phyloP scores from a whole-genome alignment of 2,113 vertebrate species.

The Chloropsis hardwickii region DNA sequence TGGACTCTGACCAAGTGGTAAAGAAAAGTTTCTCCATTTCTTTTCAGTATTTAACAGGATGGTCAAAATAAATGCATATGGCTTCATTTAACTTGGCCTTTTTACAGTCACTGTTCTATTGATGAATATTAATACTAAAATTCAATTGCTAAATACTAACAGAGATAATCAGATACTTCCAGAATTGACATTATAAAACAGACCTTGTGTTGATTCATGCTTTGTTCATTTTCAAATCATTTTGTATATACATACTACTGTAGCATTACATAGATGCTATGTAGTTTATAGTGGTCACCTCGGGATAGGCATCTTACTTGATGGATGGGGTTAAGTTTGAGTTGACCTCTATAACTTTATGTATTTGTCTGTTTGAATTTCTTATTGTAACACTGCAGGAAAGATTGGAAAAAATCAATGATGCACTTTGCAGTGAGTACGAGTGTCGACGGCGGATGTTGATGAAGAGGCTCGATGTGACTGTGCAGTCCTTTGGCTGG shows the following conservation, averaged over 20 bases:
- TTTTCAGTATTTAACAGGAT: neutral
- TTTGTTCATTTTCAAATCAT: neutral
- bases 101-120: neutral
- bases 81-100: neutral
- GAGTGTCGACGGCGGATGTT: constrained; percentile 93
- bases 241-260: neutral
- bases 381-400: constrained; percentile 70
- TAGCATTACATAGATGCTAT: neutral
- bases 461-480: constrained; percentile 94
- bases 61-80: neutral
- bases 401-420: constrained; percentile 83
- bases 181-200: neutral
- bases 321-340: neutral
- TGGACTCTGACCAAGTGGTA: constrained; percentile 85
- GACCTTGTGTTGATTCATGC: neutral
- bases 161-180: neutral
- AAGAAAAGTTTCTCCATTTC: neutral
- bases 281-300: neutral
- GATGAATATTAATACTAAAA: neutral
- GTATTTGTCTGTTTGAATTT: neutral
- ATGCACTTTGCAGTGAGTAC: constrained; percentile 83
- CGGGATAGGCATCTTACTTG: neutral
- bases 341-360: neutral
- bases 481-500: constrained; percentile 96
- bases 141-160: neutral